Conservation (phyloP, 2,797 vertebrate genomes). For the Typhlichthys eigenmanni region DNA sequence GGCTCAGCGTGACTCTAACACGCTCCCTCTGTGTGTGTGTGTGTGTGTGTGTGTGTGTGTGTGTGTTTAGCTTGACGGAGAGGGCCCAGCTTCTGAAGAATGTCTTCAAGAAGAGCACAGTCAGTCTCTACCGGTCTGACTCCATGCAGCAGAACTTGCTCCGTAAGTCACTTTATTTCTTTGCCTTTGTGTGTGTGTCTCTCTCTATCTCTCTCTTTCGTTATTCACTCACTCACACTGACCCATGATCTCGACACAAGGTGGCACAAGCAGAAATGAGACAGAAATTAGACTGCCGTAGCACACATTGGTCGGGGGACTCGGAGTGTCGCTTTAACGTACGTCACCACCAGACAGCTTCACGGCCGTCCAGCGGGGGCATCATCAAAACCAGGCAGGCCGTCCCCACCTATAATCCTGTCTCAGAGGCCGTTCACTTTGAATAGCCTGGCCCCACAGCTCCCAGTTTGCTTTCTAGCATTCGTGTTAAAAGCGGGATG, state of each 20-base stretch:
- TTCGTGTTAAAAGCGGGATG: not conserved
- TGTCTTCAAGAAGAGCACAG: slow-evolving; percentile 97
- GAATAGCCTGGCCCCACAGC: slow-evolving; percentile 5
- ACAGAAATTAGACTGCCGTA: slow-evolving; percentile 24
- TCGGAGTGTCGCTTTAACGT: not conserved
- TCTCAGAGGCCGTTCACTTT: slow-evolving; percentile 20
- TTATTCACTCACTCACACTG: slow-evolving; percentile 6
- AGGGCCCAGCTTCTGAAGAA: slow-evolving; percentile 97
- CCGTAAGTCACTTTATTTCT: slow-evolving; percentile 82
- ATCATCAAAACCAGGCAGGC: slow-evolving; percentile 31
- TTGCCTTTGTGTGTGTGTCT: not conserved
- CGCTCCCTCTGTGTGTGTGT: slow-evolving; percentile 23
- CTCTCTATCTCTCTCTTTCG: not conserved
- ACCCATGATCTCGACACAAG: not conserved
- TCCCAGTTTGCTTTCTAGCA: slow-evolving; percentile 8
- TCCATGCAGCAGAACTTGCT: slow-evolving; percentile 95
- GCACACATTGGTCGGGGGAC: slow-evolving; percentile 10
- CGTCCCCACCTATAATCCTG: slow-evolving; percentile 27
- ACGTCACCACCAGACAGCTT: slow-evolving; percentile 24
- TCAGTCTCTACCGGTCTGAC: slow-evolving; percentile 92
- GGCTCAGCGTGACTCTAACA: slow-evolving; percentile 56
- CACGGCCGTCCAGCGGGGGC: slow-evolving; percentile 14
- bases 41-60: slow-evolving; percentile 46
- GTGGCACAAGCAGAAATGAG: slow-evolving; percentile 7
- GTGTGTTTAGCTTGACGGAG: slow-evolving; percentile 87